Conservation (phyloP, 2,888 invertebrate genomes). For the Phania funesta region DNA sequence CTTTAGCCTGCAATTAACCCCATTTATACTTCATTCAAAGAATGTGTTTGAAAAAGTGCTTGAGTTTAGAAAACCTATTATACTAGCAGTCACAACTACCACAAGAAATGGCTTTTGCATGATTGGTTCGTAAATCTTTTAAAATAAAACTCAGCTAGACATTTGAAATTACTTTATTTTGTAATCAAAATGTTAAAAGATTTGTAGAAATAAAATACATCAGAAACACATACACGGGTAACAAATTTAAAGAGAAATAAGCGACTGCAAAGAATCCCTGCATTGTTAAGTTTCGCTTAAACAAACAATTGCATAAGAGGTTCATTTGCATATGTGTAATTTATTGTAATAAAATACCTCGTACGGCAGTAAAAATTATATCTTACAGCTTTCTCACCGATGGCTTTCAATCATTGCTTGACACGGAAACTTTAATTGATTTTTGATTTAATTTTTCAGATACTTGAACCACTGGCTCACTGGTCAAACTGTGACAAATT, state of each 20-base stretch:
- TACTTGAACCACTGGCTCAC: too few relatives aligned
- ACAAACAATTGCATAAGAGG: not conserved
- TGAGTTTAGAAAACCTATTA: not conserved
- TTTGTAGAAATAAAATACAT: not conserved
- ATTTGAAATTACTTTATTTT: slow-evolving; percentile 32
- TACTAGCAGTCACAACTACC: not conserved
- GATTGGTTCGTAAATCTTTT: slow-evolving; percentile 13
- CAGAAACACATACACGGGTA: not conserved
- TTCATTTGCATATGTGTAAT: too few relatives aligned
- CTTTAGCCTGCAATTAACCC: slow-evolving; percentile 23
- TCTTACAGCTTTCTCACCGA: too few relatives aligned
- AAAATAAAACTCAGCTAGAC: slow-evolving; percentile 18
- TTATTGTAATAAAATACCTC: too few relatives aligned
- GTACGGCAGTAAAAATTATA: too few relatives aligned
- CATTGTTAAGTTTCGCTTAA: not conserved
- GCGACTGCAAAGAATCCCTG: not conserved
- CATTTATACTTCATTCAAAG: slow-evolving; percentile 3
- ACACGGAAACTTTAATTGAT: too few relatives aligned
- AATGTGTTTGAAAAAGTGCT: not conserved
- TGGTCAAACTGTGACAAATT: too few relatives aligned
- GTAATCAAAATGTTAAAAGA: not conserved
- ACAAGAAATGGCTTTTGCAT: not conserved
- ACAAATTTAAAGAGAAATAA: not conserved
- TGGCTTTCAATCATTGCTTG: too few relatives aligned
- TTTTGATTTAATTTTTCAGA: too few relatives aligned